Conservation (phyloP, 2,113 vertebrate species). For the Enhydra lutris region DNA sequence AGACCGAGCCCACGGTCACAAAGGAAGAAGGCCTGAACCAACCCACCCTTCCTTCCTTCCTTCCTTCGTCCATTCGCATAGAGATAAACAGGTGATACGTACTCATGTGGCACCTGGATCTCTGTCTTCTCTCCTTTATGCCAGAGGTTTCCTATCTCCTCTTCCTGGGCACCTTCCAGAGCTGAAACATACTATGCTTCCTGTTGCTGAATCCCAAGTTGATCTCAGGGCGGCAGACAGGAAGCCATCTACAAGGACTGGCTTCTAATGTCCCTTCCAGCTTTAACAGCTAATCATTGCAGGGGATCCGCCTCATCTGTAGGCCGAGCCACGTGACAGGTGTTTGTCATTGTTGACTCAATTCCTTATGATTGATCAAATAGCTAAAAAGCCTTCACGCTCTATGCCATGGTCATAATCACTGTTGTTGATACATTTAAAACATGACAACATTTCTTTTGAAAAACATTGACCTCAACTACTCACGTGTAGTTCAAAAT, state of each 20-base stretch:
- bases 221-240: not conserved
- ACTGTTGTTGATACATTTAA: not conserved
- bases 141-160: not conserved
- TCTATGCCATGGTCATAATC: not conserved
- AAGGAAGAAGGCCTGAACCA: not conserved
- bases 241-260: constrained; percentile 21
- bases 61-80: not conserved
- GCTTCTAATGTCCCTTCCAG: constrained; percentile 52
- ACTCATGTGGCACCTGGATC: not conserved
- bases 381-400: not conserved
- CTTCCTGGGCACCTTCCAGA: not conserved
- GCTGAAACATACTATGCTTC: constrained; percentile 12
- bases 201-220: constrained; percentile 19
- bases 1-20: not conserved
- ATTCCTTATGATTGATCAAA: not conserved
- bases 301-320: not conserved
- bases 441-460: not conserved
- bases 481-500: not conserved
- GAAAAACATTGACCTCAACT: not conserved
- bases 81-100: not conserved
- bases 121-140: not conserved
- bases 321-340: not conserved
- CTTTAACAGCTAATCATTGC: not conserved
- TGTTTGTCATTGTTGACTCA: not conserved
- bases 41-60: too few relatives aligned